phyloP scores from a whole-genome alignment of 2,888 invertebrate species.

The Cenopis cana region DNA sequence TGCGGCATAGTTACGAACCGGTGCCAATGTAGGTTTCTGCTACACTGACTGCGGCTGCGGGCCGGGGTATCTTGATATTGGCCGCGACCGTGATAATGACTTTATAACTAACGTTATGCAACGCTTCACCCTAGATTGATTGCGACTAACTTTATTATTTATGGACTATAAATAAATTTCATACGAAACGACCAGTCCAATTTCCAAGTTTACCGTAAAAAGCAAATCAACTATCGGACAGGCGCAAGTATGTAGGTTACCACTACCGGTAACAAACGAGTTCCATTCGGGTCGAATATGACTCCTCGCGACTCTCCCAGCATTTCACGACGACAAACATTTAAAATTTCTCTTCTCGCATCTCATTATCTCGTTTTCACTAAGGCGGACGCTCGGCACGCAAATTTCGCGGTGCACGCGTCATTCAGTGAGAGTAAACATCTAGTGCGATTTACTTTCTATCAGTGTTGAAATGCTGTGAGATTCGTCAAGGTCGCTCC shows the following conservation, averaged over 20 bases:
- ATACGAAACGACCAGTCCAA: conserved; percentile 17
- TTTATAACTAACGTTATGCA: conserved; percentile 36
- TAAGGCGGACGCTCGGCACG: conserved; percentile 67
- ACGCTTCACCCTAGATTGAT: conserved; percentile 18
- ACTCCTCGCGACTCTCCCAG: conserved; percentile 77
- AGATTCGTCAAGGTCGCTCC: conserved; percentile 73
- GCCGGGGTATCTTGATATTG: conserved; percentile 10
- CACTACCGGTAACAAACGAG: conserved; percentile 70
- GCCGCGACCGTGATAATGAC: conserved; percentile 17
- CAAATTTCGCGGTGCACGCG: conserved; percentile 74
- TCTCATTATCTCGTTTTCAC: conserved; percentile 83
- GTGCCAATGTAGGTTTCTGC: conserved; percentile 32
- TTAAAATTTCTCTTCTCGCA: conserved; percentile 84
- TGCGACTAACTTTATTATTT: conserved; percentile 15
- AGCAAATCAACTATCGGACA: conserved; percentile 51
- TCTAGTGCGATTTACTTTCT: conserved; percentile 77
- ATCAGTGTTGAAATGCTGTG: conserved; percentile 56
- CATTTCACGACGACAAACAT: conserved; percentile 80
- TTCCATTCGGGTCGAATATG: conserved; percentile 78
- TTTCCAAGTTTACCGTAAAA: conserved; percentile 54
- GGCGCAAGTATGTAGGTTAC: conserved; percentile 57
- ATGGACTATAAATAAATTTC: conserved; percentile 27
- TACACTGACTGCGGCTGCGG: not conserved
- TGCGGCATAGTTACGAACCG: conserved; percentile 54
- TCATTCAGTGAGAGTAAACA: conserved; percentile 79